These are phyloP conservation scores for Pelodiscus sinensis DNA, from an alignment of 2,113 vertebrate species.

Conservation along the genomic window DNA sequence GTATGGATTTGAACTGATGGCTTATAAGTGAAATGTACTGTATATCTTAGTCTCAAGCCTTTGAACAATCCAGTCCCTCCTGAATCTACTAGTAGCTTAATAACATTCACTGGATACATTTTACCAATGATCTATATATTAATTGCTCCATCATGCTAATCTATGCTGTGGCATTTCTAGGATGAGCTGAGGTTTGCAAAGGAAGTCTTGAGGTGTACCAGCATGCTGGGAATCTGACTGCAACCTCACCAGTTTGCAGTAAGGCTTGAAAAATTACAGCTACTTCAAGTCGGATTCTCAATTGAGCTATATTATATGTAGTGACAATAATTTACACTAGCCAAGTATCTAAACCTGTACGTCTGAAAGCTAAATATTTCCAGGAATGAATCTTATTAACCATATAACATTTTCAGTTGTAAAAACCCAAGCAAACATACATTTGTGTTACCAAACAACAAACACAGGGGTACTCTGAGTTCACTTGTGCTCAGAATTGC, in stretches of 20 bases:
- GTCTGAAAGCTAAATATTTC: not conserved
- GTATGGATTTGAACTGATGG: not conserved
- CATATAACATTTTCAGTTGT: not conserved
- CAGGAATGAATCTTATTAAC: not conserved
- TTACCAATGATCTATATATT: not conserved
- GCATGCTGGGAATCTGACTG: not conserved
- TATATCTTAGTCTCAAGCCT: not conserved
- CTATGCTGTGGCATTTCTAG: not conserved
- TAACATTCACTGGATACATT: slow-evolving; percentile 1
- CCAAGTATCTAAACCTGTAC: not conserved
- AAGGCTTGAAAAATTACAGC: not conserved
- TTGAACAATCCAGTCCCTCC: not conserved
- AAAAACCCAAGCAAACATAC: not conserved
- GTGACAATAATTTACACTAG: not conserved
- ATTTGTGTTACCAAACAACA: not conserved
- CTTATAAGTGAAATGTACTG: not conserved
- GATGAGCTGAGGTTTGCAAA: slow-evolving; percentile 18
- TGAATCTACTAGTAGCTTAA: slow-evolving; percentile 15
- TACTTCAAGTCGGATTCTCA: not conserved
- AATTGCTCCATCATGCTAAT: slow-evolving; percentile 33
- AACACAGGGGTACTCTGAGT: not conserved
- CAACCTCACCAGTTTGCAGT: not conserved
- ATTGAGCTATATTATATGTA: not conserved
- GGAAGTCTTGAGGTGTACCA: slow-evolving; percentile 13
- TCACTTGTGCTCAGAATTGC: not conserved